Evolutionary conservation across 1,140 invertebrate species (phyloP).

Genomic region (Meloidogyne floridensis): DNA sequence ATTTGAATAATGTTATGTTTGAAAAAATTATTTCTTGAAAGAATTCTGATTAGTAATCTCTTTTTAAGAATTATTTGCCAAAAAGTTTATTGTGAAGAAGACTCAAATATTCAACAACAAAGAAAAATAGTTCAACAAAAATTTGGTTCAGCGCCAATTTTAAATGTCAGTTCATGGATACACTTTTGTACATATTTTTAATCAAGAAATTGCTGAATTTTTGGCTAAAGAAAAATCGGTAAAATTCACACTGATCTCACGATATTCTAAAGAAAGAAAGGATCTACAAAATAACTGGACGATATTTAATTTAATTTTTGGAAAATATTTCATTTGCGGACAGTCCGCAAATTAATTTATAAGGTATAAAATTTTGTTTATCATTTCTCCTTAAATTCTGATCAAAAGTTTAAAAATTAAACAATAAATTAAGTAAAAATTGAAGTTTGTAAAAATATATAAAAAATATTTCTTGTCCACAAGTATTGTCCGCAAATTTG

Average conservation of each 20-base stretch:
- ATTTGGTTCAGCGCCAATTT: background rate
- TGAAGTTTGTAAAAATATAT: no score
- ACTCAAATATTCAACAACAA: background rate
- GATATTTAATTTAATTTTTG: no score
- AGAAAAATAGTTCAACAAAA: constrained; percentile 8
- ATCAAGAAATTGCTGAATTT: constrained; percentile 12
- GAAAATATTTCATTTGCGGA: no score
- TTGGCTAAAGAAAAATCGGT: constrained; percentile 4
- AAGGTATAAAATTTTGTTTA: no score
- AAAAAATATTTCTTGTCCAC: no score
- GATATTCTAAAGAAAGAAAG: background rate
- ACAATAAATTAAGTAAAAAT: no score
- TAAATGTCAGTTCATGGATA: background rate
- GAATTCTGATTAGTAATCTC: background rate
- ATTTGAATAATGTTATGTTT: constrained; percentile 11
- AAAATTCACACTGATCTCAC: background rate
- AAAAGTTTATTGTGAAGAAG: constrained; percentile 24
- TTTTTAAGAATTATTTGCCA: constrained; percentile 17
- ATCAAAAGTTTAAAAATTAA: no score
- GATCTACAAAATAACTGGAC: no score
- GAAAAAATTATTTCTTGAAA: background rate
- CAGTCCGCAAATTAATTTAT: no score
- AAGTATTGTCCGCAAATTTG: no score
- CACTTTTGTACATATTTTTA: constrained; percentile 22
- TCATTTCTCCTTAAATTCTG: no score